Base-by-base conservation (phyloP, 2,113 vertebrate species). In the Mustela lutreola region DNA sequence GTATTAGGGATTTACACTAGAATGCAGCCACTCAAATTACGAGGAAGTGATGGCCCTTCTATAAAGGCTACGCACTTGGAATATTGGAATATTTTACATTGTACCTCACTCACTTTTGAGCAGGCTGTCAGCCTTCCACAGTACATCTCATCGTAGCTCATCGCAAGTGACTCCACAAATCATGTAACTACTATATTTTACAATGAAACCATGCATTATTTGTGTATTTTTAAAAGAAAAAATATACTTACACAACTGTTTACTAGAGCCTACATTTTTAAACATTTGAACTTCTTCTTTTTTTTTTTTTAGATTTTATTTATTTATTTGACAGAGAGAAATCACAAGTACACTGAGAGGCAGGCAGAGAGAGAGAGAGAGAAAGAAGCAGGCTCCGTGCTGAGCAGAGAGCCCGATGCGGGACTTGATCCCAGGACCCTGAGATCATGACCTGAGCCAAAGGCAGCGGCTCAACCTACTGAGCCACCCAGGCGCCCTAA, bases 191-290 rank as follows among this genome's bases (percentile, higher is more conserved):
- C 12, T 48, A 36, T 45, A 89, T 71, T 93, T 89, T 91, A 95
- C 33, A 97, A 36, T 10, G 28, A 96, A 89, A 96, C 4, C 70
- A 65, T 87, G 16, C 0, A 58, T 50, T 63, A 92, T 45, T 83
- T 92, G 21, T n/a, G 65, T 83, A 80, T 84, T 91, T 93, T 67
- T 62, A 89, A 56, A 83, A 42, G 33, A 45, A 58, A 53, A 92
- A 84, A 85, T 19, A 65, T 11, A 90, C 70, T 60, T 53, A 53
- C 26, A 78, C 16, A 78, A 45, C 8, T 84, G 14, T 80, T 97
- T 91, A 76, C 58, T 92, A 96, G 33, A 96, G 62, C 21, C 86
- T 18, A 73, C 11, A 85, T 87, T 78, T 97, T 86, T 53, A 95
- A 96, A 95, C 63, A 11, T 42, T 85, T 82, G 36, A 94, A 96